A percentile compares a stretch with the other conserved stretches of the same genome.
These are phyloP conservation scores for Piaya cayana DNA, from an alignment of 2,113 vertebrate species.

Conservation along the genomic window DNA sequence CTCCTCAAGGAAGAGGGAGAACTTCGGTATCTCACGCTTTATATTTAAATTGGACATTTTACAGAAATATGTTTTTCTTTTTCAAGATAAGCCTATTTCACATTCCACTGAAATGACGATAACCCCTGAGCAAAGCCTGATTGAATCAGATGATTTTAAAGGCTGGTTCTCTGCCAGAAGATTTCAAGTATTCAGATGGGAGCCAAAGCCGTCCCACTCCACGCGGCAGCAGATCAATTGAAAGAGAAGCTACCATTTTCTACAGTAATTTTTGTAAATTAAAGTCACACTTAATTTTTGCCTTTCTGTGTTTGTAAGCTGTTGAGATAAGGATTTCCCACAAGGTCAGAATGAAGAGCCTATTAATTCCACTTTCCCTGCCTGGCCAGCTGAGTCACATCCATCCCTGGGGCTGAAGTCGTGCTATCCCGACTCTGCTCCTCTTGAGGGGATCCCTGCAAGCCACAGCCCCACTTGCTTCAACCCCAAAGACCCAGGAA, in stretches of 20 bases:
- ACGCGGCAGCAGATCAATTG: neutral
- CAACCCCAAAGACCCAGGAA: neutral
- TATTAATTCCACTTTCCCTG: neutral
- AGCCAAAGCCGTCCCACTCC: neutral
- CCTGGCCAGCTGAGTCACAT: neutral
- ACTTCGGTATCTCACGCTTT: neutral
- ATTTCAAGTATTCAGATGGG: neutral
- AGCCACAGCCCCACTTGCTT: neutral
- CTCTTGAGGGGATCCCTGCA: neutral
- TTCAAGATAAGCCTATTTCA: slow-evolving; percentile 10
- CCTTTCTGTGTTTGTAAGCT: neutral
- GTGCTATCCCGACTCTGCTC: neutral
- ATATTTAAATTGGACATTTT: neutral
- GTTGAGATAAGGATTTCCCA: slow-evolving; percentile 21
- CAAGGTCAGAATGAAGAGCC: neutral
- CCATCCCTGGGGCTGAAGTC: neutral
- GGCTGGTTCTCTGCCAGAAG: neutral
- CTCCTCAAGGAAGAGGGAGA: neutral
- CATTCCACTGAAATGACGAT: slow-evolving; percentile 6
- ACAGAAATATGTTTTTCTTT: neutral
- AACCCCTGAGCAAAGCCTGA: neutral
- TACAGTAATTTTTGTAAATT: neutral
- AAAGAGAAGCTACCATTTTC: neutral
- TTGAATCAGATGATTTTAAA: neutral
- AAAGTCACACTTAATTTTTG: slow-evolving; percentile 4